Evolutionary conservation across 35 echinoderm and acorn worm genomes (phyloP).

Genomic region (Lytechinus pictus): DNA sequence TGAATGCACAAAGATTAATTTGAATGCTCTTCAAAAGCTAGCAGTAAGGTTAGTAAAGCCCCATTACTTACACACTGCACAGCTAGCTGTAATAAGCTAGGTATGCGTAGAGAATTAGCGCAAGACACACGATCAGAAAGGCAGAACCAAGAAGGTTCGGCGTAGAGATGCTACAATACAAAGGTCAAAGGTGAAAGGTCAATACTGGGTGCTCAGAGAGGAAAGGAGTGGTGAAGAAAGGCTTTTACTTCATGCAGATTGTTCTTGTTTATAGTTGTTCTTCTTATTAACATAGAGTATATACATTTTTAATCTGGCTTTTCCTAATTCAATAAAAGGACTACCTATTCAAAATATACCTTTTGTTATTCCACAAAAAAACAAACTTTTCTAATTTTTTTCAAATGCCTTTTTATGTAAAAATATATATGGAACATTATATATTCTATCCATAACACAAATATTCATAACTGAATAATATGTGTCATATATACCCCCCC

Average conservation of each 20-base stretch:
- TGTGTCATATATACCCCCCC: too few species aligned
- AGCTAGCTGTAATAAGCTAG: background rate
- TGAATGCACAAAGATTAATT: background rate
- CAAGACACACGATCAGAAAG: slow-evolving; percentile 29
- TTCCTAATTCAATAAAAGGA: background rate
- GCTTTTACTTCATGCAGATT: background rate
- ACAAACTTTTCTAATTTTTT: too few species aligned
- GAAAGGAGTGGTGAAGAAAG: background rate
- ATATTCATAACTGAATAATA: too few species aligned
- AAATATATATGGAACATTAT: too few species aligned
- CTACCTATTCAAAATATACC: too few species aligned
- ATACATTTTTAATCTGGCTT: background rate
- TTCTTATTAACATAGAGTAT: background rate
- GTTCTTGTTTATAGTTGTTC: background rate
- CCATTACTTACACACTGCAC: background rate
- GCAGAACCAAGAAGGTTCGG: background rate
- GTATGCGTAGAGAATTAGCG: slow-evolving; percentile 33
- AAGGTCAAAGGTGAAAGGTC: slow-evolving; percentile 24
- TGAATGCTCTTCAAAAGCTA: slow-evolving; percentile 9
- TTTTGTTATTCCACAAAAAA: too few species aligned
- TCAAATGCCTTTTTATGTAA: background rate
- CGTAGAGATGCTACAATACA: slow-evolving; percentile 5
- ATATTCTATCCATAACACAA: too few species aligned
- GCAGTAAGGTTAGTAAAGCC: background rate
- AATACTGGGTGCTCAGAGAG: background rate